Evolutionary conservation across 2,113 vertebrate genomes (phyloP).

Genomic region (Catagonus wagneri): DNA sequence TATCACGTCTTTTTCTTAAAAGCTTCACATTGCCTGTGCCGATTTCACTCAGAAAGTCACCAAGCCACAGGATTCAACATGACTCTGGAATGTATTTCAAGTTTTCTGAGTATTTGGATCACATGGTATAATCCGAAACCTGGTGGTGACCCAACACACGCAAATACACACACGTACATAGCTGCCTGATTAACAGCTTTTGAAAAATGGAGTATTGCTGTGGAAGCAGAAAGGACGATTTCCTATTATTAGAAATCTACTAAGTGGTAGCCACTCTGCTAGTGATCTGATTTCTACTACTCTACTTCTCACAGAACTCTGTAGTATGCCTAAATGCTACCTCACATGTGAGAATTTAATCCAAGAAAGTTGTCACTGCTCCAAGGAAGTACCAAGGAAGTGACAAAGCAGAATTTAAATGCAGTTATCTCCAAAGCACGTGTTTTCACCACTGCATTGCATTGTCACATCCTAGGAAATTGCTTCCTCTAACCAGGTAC

Average conservation of each 20-base stretch:
- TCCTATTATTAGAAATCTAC: neutral
- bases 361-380: neutral
- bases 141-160: neutral
- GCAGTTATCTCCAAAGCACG: neutral
- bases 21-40: neutral
- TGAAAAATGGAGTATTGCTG: neutral
- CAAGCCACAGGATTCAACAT: neutral
- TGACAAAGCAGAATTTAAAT: neutral
- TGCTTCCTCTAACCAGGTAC: neutral
- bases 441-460: neutral
- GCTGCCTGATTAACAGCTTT: neutral
- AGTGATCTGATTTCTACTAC: neutral
- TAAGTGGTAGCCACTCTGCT: neutral
- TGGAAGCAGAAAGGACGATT: neutral
- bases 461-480: neutral
- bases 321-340: neutral
- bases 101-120: neutral
- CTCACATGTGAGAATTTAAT: neutral
- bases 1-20: neutral
- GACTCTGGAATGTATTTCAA: neutral
- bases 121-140: neutral
- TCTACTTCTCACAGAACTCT: neutral
- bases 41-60: neutral
- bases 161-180: neutral
- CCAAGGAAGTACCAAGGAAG: neutral